Conservation (phyloP, 2,888 invertebrate species). For the Microctonus aethiopoides region DNA sequence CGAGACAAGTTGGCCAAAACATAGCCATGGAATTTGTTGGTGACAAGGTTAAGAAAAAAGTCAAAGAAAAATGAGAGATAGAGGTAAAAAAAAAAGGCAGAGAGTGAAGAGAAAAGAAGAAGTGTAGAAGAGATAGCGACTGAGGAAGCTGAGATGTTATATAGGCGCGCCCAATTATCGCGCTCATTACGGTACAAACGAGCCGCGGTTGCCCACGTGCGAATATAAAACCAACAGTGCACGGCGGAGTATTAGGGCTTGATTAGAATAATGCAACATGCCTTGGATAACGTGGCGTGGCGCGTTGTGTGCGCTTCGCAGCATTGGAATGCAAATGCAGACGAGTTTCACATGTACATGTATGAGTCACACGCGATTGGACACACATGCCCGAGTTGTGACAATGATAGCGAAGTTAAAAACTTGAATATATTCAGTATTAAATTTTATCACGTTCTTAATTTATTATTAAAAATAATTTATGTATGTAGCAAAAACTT, state of each 20-base stretch:
- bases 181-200: slow-evolving; percentile 58
- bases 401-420: background rate
- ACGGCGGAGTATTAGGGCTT: slow-evolving; percentile 50
- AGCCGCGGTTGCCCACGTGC: slow-evolving; percentile 52
- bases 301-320: slow-evolving; percentile 35
- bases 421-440: no score
- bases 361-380: slow-evolving; percentile 49
- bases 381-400: slow-evolving; percentile 34
- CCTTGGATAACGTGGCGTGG: slow-evolving; percentile 52
- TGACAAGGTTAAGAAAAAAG: background rate
- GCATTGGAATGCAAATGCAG: slow-evolving; percentile 54
- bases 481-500: no score
- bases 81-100: background rate
- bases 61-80: background rate
- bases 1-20: background rate
- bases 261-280: slow-evolving; percentile 62
- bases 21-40: background rate
- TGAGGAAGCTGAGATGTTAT: slow-evolving; percentile 22
- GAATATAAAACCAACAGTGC: slow-evolving; percentile 51
- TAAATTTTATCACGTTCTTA: background rate
- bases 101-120: background rate
- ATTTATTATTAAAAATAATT: no score
- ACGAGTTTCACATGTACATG: slow-evolving; percentile 31
- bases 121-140: background rate
- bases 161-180: slow-evolving; percentile 51